Evolutionary conservation across 2,113 vertebrate genomes (phyloP), one percentile per base, ranked within the genome.

Genomic region (Misgurnus mizolepis): DNA sequence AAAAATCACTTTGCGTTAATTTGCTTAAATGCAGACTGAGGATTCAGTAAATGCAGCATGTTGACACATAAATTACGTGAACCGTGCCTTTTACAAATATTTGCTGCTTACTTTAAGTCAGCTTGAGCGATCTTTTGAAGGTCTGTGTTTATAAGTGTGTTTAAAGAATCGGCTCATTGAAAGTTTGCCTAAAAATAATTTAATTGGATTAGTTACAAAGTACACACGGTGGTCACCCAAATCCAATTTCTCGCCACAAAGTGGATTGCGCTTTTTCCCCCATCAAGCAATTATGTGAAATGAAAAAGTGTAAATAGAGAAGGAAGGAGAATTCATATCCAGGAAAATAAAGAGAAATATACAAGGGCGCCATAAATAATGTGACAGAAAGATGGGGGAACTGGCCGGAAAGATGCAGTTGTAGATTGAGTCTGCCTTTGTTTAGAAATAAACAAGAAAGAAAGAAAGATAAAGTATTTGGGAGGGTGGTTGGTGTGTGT

Each of bases 81-180:
- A 71, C 66, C 55, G 15, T 50, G 34, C 71, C 77, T 69, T 69
- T 79, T 67, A 70, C 78, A 83, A 83, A 83, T 83, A 83, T 83
- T 83, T 83, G 67, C 75, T 72, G 79, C 70, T 69, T 74, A 78
- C 67, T 50, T 69, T 65, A 75, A 80, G 76, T 67, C 64, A 74
- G 55, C 67, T 79, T 68, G 76, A 79, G 70, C 18, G 47, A 64
- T 83, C 72, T 62, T 83, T 76, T 43, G 47, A 68, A 69, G 66
- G 56, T 74, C 78, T 68, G 67, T 66, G 22, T 67, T 70, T 80
- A 71, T 80, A 80, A 68, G 58, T 71, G 49, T 40, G 45, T 72
- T 71, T 78, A 10, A 64, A 77, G 58, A 22, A 69, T 80, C 65
- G 71, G 45, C 49, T 70, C 58, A 67, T 80, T 78, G 55, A 55